A percentile compares a stretch with the other conserved stretches of the same genome.
Conservation (phyloP, 2,113 vertebrate genomes). For the Oceanites oceanicus region DNA sequence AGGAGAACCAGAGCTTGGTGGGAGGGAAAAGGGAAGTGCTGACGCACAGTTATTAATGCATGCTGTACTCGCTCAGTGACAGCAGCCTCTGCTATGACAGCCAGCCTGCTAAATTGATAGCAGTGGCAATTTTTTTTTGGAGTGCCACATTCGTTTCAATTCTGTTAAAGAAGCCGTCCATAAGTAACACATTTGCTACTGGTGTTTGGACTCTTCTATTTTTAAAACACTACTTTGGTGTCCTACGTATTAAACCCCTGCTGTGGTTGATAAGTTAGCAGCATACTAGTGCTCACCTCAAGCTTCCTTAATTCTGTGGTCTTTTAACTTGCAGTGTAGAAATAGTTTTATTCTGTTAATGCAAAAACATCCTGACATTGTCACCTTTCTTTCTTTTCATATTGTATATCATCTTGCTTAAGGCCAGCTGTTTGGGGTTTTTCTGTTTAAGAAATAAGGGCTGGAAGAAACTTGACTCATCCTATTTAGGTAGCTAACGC, state of each 20-base stretch:
- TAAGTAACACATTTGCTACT: not conserved
- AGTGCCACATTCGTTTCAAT: accelerated
- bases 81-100: not conserved
- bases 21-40: not conserved
- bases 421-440: not conserved
- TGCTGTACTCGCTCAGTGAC: not conserved
- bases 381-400: not conserved
- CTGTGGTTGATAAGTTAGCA: not conserved
- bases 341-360: not conserved
- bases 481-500: accelerated
- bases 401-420: not conserved
- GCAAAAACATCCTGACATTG: accelerated
- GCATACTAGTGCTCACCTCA: not conserved
- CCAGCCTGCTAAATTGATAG: not conserved
- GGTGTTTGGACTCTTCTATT: not conserved
- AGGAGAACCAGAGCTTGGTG: not conserved
- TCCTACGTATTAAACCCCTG: accelerated
- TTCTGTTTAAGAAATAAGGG: not conserved
- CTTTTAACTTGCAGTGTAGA: not conserved
- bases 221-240: not conserved
- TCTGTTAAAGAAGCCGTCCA: not conserved
- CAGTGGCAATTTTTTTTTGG: not conserved
- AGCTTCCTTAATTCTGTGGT: not conserved
- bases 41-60: accelerated
- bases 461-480: not conserved